phyloP scores from a whole-genome alignment of 2,888 invertebrate species.

The Atethmia centrago region DNA sequence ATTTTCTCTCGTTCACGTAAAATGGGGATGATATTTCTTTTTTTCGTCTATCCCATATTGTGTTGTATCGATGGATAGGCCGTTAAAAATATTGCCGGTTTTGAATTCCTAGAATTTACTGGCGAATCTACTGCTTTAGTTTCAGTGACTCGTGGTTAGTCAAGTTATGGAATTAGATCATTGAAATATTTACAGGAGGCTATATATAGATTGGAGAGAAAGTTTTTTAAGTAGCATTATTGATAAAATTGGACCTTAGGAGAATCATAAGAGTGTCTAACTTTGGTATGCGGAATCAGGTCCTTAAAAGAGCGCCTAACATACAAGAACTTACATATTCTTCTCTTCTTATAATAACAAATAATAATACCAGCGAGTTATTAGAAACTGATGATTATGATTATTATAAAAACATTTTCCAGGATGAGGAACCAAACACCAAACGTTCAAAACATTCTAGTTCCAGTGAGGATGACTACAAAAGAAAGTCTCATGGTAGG shows the following conservation, averaged over 20 bases:
- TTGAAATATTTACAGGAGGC: not conserved
- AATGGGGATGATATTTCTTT: too few species aligned
- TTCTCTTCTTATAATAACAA: not conserved
- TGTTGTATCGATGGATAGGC: too few species aligned
- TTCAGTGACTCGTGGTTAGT: not conserved
- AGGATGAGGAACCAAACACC: slow-evolving; percentile 82
- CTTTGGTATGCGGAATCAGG: not conserved
- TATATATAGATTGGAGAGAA: not conserved
- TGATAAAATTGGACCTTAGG: not conserved
- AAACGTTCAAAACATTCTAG: slow-evolving; percentile 79
- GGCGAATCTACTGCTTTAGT: not conserved
- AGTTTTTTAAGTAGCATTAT: not conserved
- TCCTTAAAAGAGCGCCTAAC: not conserved
- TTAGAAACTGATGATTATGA: not conserved
- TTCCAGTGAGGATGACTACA: slow-evolving; percentile 77
- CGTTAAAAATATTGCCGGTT: not conserved
- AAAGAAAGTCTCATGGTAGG: slow-evolving; percentile 70
- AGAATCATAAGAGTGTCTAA: not conserved
- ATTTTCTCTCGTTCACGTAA: too few species aligned
- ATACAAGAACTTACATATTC: not conserved
- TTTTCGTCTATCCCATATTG: too few species aligned
- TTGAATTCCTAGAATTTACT: not conserved
- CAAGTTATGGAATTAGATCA: not conserved
- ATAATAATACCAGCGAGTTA: not conserved
- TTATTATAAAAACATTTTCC: slow-evolving; percentile 53